Evolutionary conservation across 64 coral and sea anemone species (phyloP).

Genomic region (Montipora cactus): DNA sequence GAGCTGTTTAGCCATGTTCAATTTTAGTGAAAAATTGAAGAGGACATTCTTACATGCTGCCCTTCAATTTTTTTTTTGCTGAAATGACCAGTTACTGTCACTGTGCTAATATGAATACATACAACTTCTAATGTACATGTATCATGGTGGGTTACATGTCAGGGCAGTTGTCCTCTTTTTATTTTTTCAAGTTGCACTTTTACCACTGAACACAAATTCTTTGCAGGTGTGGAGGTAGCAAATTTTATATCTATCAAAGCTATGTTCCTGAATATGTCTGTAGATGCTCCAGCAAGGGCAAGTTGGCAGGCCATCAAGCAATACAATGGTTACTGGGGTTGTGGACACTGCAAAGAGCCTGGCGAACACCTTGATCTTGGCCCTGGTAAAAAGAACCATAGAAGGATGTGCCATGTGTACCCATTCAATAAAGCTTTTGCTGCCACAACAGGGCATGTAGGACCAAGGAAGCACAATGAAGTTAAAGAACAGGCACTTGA

Average conservation of each 20-base stretch:
- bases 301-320: slow-evolving; percentile 10
- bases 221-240: not conserved
- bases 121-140: too few species aligned
- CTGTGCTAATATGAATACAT: too few species aligned
- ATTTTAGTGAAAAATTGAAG: too few species aligned
- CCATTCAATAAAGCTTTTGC: slow-evolving; percentile 44
- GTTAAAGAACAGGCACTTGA: slow-evolving; percentile 30
- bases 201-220: too few species aligned
- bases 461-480: not conserved
- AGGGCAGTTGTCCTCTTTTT: too few species aligned
- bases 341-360: slow-evolving; percentile 31
- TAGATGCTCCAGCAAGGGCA: slow-evolving; percentile 37
- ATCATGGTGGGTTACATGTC: too few species aligned
- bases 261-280: not conserved
- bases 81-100: too few species aligned
- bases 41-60: too few species aligned
- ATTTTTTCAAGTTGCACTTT: too few species aligned
- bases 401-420: slow-evolving; percentile 47
- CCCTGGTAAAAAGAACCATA: slow-evolving; percentile 24
- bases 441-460: slow-evolving; percentile 26
- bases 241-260: not conserved
- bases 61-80: too few species aligned
- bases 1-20: too few species aligned
- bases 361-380: slow-evolving; percentile 66
- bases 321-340: slow-evolving; percentile 56